A percentile compares a stretch with the other conserved stretches of the same genome.
These are phyloP conservation scores for Zaprionus lineosus DNA, from an alignment of 2,888 invertebrate genomes.

Conservation along the genomic window DNA sequence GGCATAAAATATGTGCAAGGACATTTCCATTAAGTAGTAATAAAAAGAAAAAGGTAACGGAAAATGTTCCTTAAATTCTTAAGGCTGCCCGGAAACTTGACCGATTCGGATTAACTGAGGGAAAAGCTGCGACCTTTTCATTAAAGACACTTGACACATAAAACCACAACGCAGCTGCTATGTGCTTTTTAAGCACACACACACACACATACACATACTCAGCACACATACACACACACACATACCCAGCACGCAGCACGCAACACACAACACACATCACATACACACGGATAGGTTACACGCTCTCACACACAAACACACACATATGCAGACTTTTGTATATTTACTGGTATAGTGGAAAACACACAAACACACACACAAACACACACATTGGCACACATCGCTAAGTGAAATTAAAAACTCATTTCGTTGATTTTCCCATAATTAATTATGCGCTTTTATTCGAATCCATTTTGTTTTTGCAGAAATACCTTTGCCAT, in stretches of 20 bases:
- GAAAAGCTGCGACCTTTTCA: conserved; percentile 36
- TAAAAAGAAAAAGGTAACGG: too few species aligned
- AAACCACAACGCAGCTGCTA: conserved; percentile 36
- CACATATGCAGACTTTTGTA: not conserved
- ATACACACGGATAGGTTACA: not conserved
- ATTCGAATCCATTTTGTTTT: conserved; percentile 52
- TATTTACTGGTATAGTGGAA: too few species aligned
- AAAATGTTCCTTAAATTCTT: conserved; percentile 13
- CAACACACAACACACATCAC: too few species aligned
- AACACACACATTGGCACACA: not conserved
- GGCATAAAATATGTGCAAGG: too few species aligned
- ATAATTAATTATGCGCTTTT: conserved; percentile 73
- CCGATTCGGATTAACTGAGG: conserved; percentile 20
- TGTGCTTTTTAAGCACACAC: conserved; percentile 3
- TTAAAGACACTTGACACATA: conserved; percentile 46
- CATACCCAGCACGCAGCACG: too few species aligned
- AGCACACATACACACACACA: too few species aligned
- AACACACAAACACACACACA: too few species aligned
- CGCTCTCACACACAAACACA: conserved; percentile 5
- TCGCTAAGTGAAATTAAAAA: conserved; percentile 58
- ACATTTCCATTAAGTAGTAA: too few species aligned
- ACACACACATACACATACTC: conserved; percentile 1
- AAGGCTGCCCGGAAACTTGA: conserved; percentile 44
- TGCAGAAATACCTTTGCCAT: conserved; percentile 94
- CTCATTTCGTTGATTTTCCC: conserved; percentile 47